Evolutionary conservation across 1,140 invertebrate genomes (phyloP).

Genomic region (Drosophila takahashii): DNA sequence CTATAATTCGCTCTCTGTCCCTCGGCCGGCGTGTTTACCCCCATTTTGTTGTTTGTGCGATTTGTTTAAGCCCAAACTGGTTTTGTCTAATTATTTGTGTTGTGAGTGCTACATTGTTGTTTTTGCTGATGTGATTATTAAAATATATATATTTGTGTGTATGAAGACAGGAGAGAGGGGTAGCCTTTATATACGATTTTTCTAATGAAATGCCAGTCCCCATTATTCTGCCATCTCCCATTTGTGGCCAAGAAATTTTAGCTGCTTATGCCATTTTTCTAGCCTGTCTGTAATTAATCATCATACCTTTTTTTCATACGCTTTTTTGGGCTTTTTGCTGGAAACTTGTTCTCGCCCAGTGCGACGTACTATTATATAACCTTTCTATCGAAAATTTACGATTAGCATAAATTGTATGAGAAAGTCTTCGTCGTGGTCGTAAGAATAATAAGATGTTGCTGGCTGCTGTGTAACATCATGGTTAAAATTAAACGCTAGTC

Average conservation of each 20-base stretch:
- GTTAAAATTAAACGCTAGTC: slow-evolving; percentile 68
- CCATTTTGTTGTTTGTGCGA: slow-evolving; percentile 55
- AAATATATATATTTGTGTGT: slow-evolving; percentile 31
- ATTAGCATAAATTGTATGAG: slow-evolving; percentile 52
- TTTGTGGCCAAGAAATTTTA: slow-evolving; percentile 37
- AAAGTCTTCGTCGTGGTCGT: slow-evolving; percentile 36
- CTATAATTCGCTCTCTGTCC: slow-evolving; percentile 15
- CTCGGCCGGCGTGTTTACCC: slow-evolving; percentile 37
- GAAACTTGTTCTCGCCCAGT: slow-evolving; percentile 54
- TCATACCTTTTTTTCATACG: slow-evolving; percentile 28
- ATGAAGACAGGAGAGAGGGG: slow-evolving; percentile 12
- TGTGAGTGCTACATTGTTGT: slow-evolving; percentile 44
- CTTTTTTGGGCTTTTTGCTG: slow-evolving; percentile 34
- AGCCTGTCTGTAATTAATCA: slow-evolving; percentile 76
- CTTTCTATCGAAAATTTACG: slow-evolving; percentile 42
- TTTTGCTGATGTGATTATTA: slow-evolving; percentile 63
- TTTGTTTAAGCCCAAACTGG: slow-evolving; percentile 69
- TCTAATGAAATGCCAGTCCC: slow-evolving; percentile 65
- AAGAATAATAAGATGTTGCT: slow-evolving; percentile 28
- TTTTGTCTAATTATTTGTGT: slow-evolving; percentile 79
- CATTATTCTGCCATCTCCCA: slow-evolving; percentile 47
- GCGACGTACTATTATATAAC: slow-evolving; percentile 65
- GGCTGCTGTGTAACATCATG: slow-evolving; percentile 55
- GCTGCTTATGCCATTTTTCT: slow-evolving; percentile 75
- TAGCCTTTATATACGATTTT: slow-evolving; percentile 36